Conservation (phyloP, 1,140 invertebrate genomes). For the Carposina sasakii region DNA sequence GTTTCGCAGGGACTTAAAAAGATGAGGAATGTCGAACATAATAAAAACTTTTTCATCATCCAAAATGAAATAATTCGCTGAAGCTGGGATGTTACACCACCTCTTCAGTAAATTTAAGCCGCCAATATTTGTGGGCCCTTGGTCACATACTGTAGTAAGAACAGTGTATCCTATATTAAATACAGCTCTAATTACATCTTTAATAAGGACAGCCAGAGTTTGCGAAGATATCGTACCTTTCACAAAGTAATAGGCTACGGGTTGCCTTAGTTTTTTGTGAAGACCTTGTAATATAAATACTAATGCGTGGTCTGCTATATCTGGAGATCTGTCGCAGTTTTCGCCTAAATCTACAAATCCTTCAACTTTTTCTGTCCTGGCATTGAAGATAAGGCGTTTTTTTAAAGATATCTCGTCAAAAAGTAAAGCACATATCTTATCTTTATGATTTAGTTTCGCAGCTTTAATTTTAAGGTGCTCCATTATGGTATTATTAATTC, state of each 20-base stretch:
- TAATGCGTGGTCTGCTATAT: conserved; percentile 12
- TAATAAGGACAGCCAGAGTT: conserved; percentile 12
- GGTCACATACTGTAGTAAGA: conserved; percentile 24
- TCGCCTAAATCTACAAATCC: conserved; percentile 9
- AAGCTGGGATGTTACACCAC: neutral
- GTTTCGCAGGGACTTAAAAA: conserved; percentile 14
- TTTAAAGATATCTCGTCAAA: conserved; percentile 19
- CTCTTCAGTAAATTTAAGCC: conserved; percentile 13
- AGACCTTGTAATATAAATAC: conserved; percentile 15
- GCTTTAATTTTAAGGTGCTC: neutral
- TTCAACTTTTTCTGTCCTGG: conserved; percentile 10
- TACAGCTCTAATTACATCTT: conserved; percentile 13
- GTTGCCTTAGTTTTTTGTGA: conserved; percentile 13
- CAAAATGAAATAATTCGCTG: conserved; percentile 14
- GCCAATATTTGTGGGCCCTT: conserved; percentile 23
- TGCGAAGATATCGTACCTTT: conserved; percentile 12
- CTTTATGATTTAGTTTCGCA: neutral
- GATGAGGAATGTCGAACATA: conserved; percentile 16
- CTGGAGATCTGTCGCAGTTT: neutral
- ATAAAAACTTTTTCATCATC: conserved; percentile 13
- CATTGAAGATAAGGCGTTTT: conserved; percentile 10
- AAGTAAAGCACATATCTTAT: neutral
- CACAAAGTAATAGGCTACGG: conserved; percentile 15
- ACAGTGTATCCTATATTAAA: conserved; percentile 11
- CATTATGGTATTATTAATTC: neutral